Evolutionary conservation across 2,888 invertebrate genomes (phyloP).

Genomic region (Timandra comae): DNA sequence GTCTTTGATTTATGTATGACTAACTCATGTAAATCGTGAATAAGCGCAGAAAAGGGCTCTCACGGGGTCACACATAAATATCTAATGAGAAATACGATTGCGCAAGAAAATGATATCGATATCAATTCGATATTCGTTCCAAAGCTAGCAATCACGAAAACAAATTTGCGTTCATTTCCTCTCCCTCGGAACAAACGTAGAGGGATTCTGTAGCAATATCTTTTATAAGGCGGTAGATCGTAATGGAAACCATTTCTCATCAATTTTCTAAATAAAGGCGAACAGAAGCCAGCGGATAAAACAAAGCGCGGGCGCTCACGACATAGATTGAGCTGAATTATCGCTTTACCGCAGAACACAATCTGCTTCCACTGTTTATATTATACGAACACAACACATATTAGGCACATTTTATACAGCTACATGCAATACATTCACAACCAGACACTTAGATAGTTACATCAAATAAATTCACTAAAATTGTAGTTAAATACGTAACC

Average conservation of each 20-base stretch:
- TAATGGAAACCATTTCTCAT: slow-evolving; percentile 77
- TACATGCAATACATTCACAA: no score
- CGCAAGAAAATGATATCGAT: slow-evolving; percentile 66
- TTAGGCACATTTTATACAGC: slow-evolving; percentile 5
- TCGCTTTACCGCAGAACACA: slow-evolving; percentile 77
- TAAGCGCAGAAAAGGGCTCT: slow-evolving; percentile 42
- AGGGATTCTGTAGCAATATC: slow-evolving; percentile 52
- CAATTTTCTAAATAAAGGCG: slow-evolving; percentile 77
- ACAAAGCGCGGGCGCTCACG: slow-evolving; percentile 74
- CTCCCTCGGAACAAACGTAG: slow-evolving; percentile 54
- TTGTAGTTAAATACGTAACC: no score
- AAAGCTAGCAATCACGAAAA: slow-evolving; percentile 71
- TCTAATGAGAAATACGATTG: slow-evolving; percentile 65
- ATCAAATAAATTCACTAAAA: no score
- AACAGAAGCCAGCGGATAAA: slow-evolving; percentile 74
- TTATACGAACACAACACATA: slow-evolving; percentile 6
- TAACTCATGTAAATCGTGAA: slow-evolving; percentile 30
- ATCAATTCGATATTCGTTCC: slow-evolving; percentile 65
- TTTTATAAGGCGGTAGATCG: slow-evolving; percentile 67
- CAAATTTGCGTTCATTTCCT: slow-evolving; percentile 76
- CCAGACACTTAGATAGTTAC: no score
- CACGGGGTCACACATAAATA: slow-evolving; percentile 63
- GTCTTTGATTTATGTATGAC: slow-evolving; percentile 9
- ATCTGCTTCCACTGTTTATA: slow-evolving; percentile 44
- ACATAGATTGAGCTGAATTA: slow-evolving; percentile 76